Base-by-base conservation (phyloP, 2,797 vertebrate genomes). In the Rhincodon typus region DNA sequence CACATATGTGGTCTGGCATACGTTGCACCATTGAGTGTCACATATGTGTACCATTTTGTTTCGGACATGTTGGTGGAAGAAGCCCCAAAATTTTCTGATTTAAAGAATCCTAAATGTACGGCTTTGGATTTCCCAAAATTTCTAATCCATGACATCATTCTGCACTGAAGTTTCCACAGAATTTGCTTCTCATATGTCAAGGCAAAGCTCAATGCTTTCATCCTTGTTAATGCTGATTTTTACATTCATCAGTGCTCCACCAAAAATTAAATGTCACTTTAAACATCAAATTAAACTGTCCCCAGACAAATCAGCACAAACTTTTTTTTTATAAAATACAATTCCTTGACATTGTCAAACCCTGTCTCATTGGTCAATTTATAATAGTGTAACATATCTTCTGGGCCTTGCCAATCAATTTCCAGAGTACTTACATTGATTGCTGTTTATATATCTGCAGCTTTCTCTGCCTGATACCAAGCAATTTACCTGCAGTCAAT, bases 401-500 rank as follows among this genome's bases (percentile, higher is more conserved):
- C 98, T 97, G 98, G 97, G 98, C 97, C 98, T 98, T 98, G 98
- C 98, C 98, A 98, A 98, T 98, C 98, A 98, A 97, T 97, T 98
- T 86, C 96, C 97, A 98, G 98, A 98, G 98, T 98, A 98, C 98
- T 98, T 97, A 97, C 97, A 96, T 97, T 98, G 98, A 98, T 98
- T 98, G 98, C 98, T 98, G 98, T 97, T 98, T 98, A 98, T 98
- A 97, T 97, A 97, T 97, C 97, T 96, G 97, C 98, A 98, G 97
- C 97, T 97, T 97, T 97, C 97, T 97, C 98, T 97, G 91, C 97
- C 97, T 97, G 96, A 96, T 97, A 98, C 97, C 97, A 98, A 97
- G 98, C 98, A 98, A 98, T 98, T 98, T 98, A 97, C 97, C 97
- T 97, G 97, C 98, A 98, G 98, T 98, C 98, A 98, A 98, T 98